Evolutionary conservation across 2,888 invertebrate species (phyloP).

Genomic region (Ethmia dodecea): DNA sequence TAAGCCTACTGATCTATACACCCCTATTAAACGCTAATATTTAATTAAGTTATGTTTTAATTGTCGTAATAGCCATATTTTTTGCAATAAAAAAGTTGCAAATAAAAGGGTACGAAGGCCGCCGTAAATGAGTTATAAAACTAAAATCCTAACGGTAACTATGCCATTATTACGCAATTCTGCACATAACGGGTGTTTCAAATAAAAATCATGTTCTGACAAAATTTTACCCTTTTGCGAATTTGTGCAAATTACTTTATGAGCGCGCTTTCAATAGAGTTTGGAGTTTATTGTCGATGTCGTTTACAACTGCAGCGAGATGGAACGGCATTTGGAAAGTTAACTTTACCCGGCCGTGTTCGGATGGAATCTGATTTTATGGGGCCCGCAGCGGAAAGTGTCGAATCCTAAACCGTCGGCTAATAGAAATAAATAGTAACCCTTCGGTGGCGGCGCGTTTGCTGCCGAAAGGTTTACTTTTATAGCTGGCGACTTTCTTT

Average conservation of each 20-base stretch:
- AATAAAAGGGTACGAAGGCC: not conserved
- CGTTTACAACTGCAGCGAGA: slow-evolving; percentile 54
- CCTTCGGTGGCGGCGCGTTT: slow-evolving; percentile 65
- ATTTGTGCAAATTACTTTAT: slow-evolving; percentile 76
- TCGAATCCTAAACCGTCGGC: slow-evolving; percentile 49
- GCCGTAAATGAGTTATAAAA: slow-evolving; percentile 1
- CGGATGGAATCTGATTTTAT: slow-evolving; percentile 44
- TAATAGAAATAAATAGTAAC: slow-evolving; percentile 70
- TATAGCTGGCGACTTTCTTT: slow-evolving; percentile 67
- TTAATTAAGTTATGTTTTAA: no score
- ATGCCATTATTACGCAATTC: slow-evolving; percentile 37
- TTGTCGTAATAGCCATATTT: not conserved
- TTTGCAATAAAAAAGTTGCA: not conserved
- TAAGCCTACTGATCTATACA: slow-evolving; percentile 22
- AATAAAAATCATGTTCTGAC: slow-evolving; percentile 53
- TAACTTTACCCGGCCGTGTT: slow-evolving; percentile 35
- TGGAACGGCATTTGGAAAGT: slow-evolving; percentile 35
- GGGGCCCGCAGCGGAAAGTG: slow-evolving; percentile 38
- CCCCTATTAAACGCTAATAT: not conserved
- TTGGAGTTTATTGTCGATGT: slow-evolving; percentile 46
- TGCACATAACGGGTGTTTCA: slow-evolving; percentile 53
- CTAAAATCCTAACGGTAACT: slow-evolving; percentile 37
- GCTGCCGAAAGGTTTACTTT: slow-evolving; percentile 73
- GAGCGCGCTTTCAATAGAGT: slow-evolving; percentile 51
- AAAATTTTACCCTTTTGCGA: slow-evolving; percentile 70